Evolutionary conservation across 2,797 vertebrate genomes (phyloP).

Genomic region (Hemibagrus guttatus): DNA sequence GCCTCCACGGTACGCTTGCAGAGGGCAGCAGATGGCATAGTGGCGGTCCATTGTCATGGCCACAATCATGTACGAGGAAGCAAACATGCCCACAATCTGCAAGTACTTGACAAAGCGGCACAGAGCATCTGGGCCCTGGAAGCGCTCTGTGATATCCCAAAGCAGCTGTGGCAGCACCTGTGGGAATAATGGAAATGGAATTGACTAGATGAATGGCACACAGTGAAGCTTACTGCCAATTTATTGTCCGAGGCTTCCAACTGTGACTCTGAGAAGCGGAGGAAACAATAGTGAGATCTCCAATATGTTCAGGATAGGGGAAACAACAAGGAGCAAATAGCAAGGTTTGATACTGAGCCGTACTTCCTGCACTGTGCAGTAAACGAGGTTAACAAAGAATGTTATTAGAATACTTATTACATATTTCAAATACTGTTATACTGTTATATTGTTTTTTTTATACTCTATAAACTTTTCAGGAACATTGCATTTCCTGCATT

Average conservation of each 20-base stretch:
- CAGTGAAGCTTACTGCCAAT: slow-evolving; percentile 22
- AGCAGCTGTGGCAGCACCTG: slow-evolving; percentile 88
- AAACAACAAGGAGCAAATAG: not conserved
- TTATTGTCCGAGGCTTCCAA: slow-evolving; percentile 19
- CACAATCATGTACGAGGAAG: slow-evolving; percentile 91
- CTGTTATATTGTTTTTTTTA: too few species aligned
- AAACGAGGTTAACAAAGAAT: not conserved
- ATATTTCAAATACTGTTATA: too few species aligned
- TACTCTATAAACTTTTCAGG: not conserved
- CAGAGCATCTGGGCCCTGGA: slow-evolving; percentile 83
- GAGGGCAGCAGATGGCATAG: slow-evolving; percentile 87
- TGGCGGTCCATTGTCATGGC: slow-evolving; percentile 89
- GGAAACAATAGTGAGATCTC: slow-evolving; percentile 6
- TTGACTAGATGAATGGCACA: slow-evolving; percentile 9
- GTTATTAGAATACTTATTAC: not conserved
- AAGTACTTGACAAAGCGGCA: slow-evolving; percentile 88
- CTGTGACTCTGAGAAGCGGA: slow-evolving; percentile 15
- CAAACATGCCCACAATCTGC: slow-evolving; percentile 92
- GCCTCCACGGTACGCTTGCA: slow-evolving; percentile 82
- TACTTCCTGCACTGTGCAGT: not conserved
- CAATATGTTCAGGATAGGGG: slow-evolving; percentile 2
- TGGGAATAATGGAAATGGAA: slow-evolving; percentile 45
- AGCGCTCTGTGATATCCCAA: slow-evolving; percentile 87
- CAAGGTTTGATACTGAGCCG: too few species aligned
- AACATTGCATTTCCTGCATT: not conserved